Base-by-base conservation (phyloP, 2,113 vertebrate species). In the Hemiprocne comata region DNA sequence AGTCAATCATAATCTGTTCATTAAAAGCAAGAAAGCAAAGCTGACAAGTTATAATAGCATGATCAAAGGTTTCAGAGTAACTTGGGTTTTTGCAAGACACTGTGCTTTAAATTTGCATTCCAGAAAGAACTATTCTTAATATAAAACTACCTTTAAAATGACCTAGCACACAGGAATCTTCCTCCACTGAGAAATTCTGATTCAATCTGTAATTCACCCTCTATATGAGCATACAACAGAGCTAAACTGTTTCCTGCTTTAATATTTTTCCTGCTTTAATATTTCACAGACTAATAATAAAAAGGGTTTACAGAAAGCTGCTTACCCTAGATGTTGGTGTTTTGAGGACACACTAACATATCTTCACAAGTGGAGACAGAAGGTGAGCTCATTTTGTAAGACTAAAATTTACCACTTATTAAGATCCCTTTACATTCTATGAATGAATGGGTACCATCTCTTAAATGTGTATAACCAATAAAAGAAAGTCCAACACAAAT, bases 21-120 rank as follows among this genome's bases (percentile, higher is more conserved):
- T 42, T 80, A 70, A 38, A 90, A 86, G 23, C 70, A 84, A 81
- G 19, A 34, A 95, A 87, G 84, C 67, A 84, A 88, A 92, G 42
- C 69, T 84, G 72, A 88, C 42, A 90, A 85, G 46, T 54, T 73
- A 1, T 23, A 88, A 62, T 5, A 85, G 36, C 17, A 51, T 7
- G 13, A 84, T 83, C 55, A 94, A 84, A 84, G 42, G 51, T 80
- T 94, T 70, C 48, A 88, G 62, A 72, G 53, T 17, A 60, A 70
- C 28, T 54, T 53, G 28, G 53, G 15, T 54, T 64, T 4, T 54
- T 55, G n/a, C 7, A 77, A 64, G 53, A 81, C 16, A 55, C 5
- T 0, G 0, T 74, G 20, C 61, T 92, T 90, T 75, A 87, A 88
- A 55, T 84, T 50, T 70, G 42, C 26, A 51, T 77, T 74, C 46